A percentile compares a stretch with the other conserved stretches of the same genome.
Conservation (phyloP, 1,140 invertebrate genomes). For the Zaprionus capensis region DNA sequence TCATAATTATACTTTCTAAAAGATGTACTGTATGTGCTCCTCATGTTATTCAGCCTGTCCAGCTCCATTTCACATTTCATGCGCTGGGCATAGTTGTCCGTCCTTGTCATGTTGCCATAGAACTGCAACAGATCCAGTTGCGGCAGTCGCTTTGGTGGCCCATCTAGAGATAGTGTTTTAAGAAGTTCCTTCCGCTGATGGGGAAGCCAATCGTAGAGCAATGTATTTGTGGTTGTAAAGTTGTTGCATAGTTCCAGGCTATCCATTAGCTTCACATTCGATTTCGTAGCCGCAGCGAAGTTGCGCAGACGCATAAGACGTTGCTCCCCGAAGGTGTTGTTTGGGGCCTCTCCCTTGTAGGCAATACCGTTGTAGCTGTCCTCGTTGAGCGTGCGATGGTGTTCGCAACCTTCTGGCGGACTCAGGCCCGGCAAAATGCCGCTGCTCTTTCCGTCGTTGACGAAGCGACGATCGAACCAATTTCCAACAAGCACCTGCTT, state of each 20-base stretch:
- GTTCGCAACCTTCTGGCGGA: slow-evolving; percentile 35
- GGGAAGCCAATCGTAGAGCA: slow-evolving; percentile 53
- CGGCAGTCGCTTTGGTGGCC: neutral
- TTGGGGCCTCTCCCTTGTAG: neutral
- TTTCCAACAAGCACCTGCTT: slow-evolving; percentile 59
- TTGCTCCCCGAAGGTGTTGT: slow-evolving; percentile 16
- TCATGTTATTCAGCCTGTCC: slow-evolving; percentile 13
- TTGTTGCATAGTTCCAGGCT: slow-evolving; percentile 27
- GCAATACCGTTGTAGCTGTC: slow-evolving; percentile 36
- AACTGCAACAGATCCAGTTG: slow-evolving; percentile 45
- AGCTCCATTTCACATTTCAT: neutral
- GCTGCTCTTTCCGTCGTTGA: slow-evolving; percentile 40
- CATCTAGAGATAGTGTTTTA: neutral
- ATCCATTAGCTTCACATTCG: slow-evolving; percentile 43
- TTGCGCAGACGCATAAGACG: slow-evolving; percentile 39
- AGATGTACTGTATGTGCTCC: slow-evolving; percentile 38
- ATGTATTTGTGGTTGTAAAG: slow-evolving; percentile 58
- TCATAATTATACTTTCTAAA: slow-evolving; percentile 9
- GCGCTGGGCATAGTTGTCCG: slow-evolving; percentile 20
- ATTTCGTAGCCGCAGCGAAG: slow-evolving; percentile 13
- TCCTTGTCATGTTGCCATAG: slow-evolving; percentile 56
- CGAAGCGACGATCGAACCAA: slow-evolving; percentile 62
- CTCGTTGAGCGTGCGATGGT: slow-evolving; percentile 46
- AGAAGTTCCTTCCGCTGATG: neutral
- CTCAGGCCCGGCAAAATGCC: slow-evolving; percentile 58